Evolutionary conservation across 2,113 vertebrate species (phyloP).

Genomic region (Podilymbus podiceps): DNA sequence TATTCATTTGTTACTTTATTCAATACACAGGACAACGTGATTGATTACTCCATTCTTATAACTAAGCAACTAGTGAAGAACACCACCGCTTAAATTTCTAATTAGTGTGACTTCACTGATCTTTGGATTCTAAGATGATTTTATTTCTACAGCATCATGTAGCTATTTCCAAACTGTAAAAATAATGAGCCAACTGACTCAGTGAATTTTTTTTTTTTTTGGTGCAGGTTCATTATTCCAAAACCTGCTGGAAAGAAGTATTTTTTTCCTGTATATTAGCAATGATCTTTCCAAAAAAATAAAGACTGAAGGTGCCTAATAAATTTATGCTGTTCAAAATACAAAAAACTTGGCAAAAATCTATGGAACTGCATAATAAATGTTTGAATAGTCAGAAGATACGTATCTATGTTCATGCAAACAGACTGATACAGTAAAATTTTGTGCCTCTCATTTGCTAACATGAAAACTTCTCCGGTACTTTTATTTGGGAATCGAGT

Average conservation of each 20-base stretch:
- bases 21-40: background rate
- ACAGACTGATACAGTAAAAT: background rate
- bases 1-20: background rate
- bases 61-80: background rate
- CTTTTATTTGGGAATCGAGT: background rate
- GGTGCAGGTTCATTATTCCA: background rate
- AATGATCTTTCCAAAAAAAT: background rate
- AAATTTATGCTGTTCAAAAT: background rate
- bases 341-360: background rate
- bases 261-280: background rate
- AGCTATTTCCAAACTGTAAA: background rate
- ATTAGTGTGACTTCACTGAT: background rate
- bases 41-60: slow-evolving; percentile 20
- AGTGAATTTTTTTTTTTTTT: background rate
- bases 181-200: background rate
- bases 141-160: background rate
- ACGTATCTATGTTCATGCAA: background rate
- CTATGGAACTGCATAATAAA: background rate
- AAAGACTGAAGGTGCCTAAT: background rate
- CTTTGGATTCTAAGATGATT: background rate
- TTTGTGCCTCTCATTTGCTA: background rate
- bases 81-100: background rate
- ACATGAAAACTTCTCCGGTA: background rate
- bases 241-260: background rate
- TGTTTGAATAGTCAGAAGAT: background rate